Evolutionary conservation across 1,140 invertebrate genomes (phyloP).

Genomic region (Eumaeus atala): DNA sequence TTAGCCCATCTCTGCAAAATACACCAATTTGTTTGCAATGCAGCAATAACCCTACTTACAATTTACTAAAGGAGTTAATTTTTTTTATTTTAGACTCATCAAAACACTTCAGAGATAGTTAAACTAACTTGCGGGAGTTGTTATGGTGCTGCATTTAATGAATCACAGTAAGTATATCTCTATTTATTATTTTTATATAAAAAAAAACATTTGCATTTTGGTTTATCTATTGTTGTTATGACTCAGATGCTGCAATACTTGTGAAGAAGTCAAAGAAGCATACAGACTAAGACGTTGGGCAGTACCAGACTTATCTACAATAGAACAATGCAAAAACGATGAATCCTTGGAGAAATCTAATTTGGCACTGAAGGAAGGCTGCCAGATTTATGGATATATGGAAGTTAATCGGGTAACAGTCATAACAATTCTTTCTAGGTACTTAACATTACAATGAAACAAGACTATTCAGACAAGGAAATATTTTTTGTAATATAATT

Average conservation of each 20-base stretch:
- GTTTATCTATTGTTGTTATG: neutral
- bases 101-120: constrained; percentile 52
- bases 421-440: neutral
- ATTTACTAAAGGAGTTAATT: too few relatives aligned
- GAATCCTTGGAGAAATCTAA: constrained; percentile 80
- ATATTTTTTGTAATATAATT: too few relatives aligned
- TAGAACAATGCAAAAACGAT: constrained; percentile 94
- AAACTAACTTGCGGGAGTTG: constrained; percentile 78
- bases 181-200: constrained; percentile 9
- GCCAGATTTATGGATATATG: constrained; percentile 95
- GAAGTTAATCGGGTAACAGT: constrained; percentile 91
- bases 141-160: constrained; percentile 88
- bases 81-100: constrained; percentile 55
- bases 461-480: too few relatives aligned
- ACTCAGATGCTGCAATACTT: constrained; percentile 97
- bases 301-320: constrained; percentile 81
- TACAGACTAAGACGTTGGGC: constrained; percentile 93
- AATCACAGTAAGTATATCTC: constrained; percentile 79
- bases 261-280: constrained; percentile 95
- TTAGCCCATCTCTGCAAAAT: too few relatives aligned
- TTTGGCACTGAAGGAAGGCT: constrained; percentile 91
- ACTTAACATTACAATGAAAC: too few relatives aligned
- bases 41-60: too few relatives aligned
- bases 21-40: too few relatives aligned
- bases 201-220: too few relatives aligned